phyloP scores from a whole-genome alignment of 2,797 vertebrate genomes.

The Acropternis orthonyx region DNA sequence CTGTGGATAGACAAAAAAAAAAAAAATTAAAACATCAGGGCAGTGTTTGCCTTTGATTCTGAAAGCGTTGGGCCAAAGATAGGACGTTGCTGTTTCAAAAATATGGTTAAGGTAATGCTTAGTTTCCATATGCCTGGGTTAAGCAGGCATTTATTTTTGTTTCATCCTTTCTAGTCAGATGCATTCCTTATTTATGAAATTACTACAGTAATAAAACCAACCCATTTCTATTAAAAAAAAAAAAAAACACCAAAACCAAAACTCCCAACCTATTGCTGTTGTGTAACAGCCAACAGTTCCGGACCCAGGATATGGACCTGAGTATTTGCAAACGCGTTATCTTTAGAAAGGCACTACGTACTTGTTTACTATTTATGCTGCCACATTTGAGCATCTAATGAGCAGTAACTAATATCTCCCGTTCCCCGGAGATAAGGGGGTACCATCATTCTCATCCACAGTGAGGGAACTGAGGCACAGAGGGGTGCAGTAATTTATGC shows the following conservation, averaged over 20 bases:
- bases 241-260: neutral
- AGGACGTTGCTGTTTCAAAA: conserved; percentile 23
- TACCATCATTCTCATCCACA: neutral
- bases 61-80: neutral
- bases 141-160: conserved; percentile 33
- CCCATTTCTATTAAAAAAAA: neutral
- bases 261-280: neutral
- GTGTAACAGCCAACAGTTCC: neutral
- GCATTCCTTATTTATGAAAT: conserved; percentile 28
- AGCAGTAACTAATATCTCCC: neutral
- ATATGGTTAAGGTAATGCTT: neutral
- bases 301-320: neutral
- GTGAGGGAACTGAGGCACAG: neutral
- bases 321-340: neutral
- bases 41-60: neutral
- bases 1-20: neutral
- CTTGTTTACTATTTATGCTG: conserved; percentile 12
- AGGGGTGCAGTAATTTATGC: neutral
- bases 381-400: neutral
- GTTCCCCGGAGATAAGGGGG: neutral
- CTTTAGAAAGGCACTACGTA: conserved; percentile 15
- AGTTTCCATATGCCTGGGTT: conserved; percentile 1
- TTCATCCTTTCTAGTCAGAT: conserved; percentile 13
- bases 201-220: conserved; percentile 20
- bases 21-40: neutral